Conservation (phyloP, 2,888 invertebrate species). For the Cecidostiba fungosa region DNA sequence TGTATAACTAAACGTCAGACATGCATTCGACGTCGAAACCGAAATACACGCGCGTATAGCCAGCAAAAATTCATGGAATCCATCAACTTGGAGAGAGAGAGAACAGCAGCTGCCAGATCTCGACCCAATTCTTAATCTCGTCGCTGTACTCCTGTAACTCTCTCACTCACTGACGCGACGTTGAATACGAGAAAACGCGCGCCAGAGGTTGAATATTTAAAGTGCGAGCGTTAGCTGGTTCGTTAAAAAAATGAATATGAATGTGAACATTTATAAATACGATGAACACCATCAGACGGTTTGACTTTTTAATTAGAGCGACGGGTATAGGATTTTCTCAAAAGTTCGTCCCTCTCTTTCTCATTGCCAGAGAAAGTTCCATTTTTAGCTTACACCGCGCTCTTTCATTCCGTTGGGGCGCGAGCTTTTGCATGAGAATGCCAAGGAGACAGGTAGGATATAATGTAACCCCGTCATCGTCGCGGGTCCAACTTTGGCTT, state of each 20-base stretch:
- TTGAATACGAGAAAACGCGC: not conserved
- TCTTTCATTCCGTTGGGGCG: not conserved
- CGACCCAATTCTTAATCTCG: conserved; percentile 9
- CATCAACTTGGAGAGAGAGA: not conserved
- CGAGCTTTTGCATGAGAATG: conserved; percentile 21
- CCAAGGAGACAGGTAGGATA: not conserved
- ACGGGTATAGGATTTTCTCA: not conserved
- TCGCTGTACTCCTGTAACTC: not conserved
- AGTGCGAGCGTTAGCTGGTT: not conserved
- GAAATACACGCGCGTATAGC: not conserved
- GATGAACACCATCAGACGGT: not conserved
- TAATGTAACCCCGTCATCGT: conserved; percentile 1
- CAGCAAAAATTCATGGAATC: not conserved
- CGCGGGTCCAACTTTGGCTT: not conserved
- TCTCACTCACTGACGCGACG: not conserved
- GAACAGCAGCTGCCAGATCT: not conserved
- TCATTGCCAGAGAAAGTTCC: not conserved
- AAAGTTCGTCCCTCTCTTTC: no score
- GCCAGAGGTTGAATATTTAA: not conserved
- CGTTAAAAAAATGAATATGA: conserved; percentile 16
- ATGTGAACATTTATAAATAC: not conserved
- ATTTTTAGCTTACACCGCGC: conserved; percentile 64
- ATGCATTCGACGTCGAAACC: not conserved
- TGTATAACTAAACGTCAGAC: not conserved
- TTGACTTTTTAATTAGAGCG: not conserved